These are phyloP conservation scores for Solen grandis DNA, from an alignment of 1,140 invertebrate genomes.

Conservation along the genomic window DNA sequence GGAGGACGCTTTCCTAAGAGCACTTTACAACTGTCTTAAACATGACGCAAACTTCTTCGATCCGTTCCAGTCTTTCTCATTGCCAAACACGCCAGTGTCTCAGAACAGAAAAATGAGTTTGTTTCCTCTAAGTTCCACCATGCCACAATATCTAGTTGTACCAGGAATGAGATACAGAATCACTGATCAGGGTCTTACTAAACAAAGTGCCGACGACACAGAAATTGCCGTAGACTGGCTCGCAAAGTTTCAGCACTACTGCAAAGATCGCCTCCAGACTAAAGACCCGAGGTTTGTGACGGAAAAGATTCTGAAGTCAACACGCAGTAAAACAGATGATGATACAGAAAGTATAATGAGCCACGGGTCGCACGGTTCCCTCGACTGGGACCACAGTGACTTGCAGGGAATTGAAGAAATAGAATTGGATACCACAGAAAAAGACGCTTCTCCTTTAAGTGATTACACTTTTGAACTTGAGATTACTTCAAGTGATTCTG, in stretches of 20 bases:
- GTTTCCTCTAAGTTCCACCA: conserved; percentile 59
- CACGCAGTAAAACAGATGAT: conserved; percentile 49
- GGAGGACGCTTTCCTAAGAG: conserved; percentile 72
- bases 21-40: conserved; percentile 74
- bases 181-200: conserved; percentile 31
- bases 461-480: conserved; percentile 74
- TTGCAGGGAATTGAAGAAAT: conserved; percentile 61
- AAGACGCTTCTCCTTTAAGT: conserved; percentile 68
- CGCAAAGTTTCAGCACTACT: conserved; percentile 73
- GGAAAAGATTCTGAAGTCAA: conserved; percentile 43
- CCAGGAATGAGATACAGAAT: conserved; percentile 70
- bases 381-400: conserved; percentile 68
- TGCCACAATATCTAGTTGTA: conserved; percentile 62
- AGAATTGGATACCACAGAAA: conserved; percentile 56
- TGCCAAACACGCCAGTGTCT: conserved; percentile 64
- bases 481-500: conserved; percentile 72
- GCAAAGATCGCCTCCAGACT: conserved; percentile 70
- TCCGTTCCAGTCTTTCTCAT: conserved; percentile 68
- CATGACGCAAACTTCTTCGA: conserved; percentile 74
- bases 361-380: conserved; percentile 47
- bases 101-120: conserved; percentile 59
- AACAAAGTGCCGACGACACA: conserved; percentile 61
- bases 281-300: conserved; percentile 68
- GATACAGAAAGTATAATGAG: conserved; percentile 62
- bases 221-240: conserved; percentile 71